Evolutionary conservation across 1,140 invertebrate genomes (phyloP).

Genomic region (Lycorma delicatula): DNA sequence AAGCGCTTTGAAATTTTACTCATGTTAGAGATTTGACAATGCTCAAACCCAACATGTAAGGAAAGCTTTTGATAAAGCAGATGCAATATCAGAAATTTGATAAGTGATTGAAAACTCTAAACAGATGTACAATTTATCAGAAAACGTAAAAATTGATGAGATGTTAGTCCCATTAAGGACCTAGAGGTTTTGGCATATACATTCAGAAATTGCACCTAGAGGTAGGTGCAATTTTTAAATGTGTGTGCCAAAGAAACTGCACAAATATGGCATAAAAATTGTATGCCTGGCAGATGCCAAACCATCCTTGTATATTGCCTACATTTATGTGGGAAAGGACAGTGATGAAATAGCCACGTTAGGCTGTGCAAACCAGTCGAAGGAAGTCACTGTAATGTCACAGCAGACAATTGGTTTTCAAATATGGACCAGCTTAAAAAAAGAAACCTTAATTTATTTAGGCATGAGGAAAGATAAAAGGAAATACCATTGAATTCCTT

Average conservation of each 20-base stretch:
- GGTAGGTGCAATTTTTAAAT: constrained; percentile 36
- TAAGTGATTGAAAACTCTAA: constrained; percentile 36
- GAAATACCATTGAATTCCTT: constrained; percentile 30
- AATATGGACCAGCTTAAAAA: constrained; percentile 32
- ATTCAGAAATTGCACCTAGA: too few relatives aligned
- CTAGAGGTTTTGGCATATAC: too few relatives aligned
- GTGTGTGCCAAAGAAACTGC: constrained; percentile 41
- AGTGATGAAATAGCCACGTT: constrained; percentile 11
- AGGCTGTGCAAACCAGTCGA: constrained; percentile 22
- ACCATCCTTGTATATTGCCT: constrained; percentile 17
- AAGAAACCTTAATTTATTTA: constrained; percentile 34
- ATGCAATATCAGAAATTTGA: constrained; percentile 29
- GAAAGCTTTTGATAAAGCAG: constrained; percentile 23
- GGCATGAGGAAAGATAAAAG: constrained; percentile 39
- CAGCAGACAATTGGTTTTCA: constrained; percentile 27
- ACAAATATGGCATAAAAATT: constrained; percentile 35
- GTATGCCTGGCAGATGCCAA: constrained; percentile 27
- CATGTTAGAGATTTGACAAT: constrained; percentile 34
- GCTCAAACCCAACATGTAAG: constrained; percentile 25
- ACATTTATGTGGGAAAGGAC: constrained; percentile 10
- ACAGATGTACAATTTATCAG: constrained; percentile 27
- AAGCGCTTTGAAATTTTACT: constrained; percentile 33
- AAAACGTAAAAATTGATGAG: constrained; percentile 36
- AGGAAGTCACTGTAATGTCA: constrained; percentile 20
- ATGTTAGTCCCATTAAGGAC: constrained; percentile 37